Evolutionary conservation across 2,797 vertebrate genomes (phyloP).

Genomic region (Discoglossus pictus): DNA sequence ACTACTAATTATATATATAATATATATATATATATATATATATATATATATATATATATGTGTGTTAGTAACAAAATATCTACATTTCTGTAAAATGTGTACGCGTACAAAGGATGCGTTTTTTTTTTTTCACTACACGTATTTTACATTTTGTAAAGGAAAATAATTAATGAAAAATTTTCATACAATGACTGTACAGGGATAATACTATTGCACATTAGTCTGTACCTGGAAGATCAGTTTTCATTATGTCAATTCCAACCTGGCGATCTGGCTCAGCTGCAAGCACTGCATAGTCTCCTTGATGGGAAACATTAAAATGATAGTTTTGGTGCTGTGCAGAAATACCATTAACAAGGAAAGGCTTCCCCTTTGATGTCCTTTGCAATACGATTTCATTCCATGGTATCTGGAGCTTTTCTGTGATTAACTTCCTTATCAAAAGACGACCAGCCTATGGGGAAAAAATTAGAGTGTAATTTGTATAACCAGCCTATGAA

Average conservation of each 20-base stretch:
- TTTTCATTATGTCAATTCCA: conserved; percentile 94
- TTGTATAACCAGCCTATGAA: no score
- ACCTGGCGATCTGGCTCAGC: conserved; percentile 84
- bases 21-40: no score
- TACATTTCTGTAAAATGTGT: no score
- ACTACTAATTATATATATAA: no score
- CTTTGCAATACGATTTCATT: conserved; percentile 83
- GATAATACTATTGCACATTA: not conserved
- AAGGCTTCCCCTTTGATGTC: conserved; percentile 89
- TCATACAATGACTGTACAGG: no score
- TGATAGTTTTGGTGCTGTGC: conserved; percentile 69
- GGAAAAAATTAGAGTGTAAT: conserved; percentile 46
- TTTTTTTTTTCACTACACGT: no score
- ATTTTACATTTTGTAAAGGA: no score
- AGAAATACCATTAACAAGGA: conserved; percentile 71
- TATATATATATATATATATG: no score
- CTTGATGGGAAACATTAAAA: conserved; percentile 96
- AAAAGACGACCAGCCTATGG: conserved; percentile 87
- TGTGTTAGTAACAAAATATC: no score
- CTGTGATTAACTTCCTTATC: conserved; percentile 87
- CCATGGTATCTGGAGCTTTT: conserved; percentile 88
- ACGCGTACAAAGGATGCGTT: no score
- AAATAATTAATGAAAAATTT: no score
- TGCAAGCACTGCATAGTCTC: conserved; percentile 90
- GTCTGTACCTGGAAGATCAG: conserved; percentile 81